Conservation (phyloP, 2,113 vertebrate species). For the Chaetura pelagica region DNA sequence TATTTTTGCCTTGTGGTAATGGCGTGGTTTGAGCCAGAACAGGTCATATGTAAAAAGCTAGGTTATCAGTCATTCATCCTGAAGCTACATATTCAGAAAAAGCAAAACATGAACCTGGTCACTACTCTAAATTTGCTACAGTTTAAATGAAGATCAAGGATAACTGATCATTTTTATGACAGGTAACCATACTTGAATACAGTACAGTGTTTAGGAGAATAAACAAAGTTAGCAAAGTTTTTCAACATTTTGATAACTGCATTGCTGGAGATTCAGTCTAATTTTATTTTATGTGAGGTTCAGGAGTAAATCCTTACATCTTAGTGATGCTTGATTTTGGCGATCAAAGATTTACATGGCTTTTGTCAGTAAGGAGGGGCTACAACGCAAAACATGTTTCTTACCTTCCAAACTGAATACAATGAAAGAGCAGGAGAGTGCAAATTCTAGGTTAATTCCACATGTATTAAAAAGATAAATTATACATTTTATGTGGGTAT, state of each 20-base stretch:
- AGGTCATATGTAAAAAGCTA: not conserved
- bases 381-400: not conserved
- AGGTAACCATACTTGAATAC: not conserved
- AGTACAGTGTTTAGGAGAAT: fast-evolving
- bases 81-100: not conserved
- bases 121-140: not conserved
- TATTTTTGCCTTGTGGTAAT: not conserved
- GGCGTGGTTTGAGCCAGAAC: too few species aligned
- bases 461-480: not conserved
- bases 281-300: not conserved
- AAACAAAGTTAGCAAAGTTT: not conserved
- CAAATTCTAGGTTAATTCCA: not conserved
- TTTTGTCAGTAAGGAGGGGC: not conserved
- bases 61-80: not conserved
- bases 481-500: not conserved
- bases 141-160: not conserved
- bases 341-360: not conserved
- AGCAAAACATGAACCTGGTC: not conserved
- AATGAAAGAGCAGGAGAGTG: not conserved
- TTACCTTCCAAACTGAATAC: not conserved
- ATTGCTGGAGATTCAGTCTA: not conserved
- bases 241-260: not conserved
- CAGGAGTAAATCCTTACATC: not conserved
- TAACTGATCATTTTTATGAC: not conserved
- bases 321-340: not conserved